These are phyloP conservation scores for Bombus haemorrhoidalis DNA, from an alignment of 1,140 invertebrate genomes.

Conservation along the genomic window DNA sequence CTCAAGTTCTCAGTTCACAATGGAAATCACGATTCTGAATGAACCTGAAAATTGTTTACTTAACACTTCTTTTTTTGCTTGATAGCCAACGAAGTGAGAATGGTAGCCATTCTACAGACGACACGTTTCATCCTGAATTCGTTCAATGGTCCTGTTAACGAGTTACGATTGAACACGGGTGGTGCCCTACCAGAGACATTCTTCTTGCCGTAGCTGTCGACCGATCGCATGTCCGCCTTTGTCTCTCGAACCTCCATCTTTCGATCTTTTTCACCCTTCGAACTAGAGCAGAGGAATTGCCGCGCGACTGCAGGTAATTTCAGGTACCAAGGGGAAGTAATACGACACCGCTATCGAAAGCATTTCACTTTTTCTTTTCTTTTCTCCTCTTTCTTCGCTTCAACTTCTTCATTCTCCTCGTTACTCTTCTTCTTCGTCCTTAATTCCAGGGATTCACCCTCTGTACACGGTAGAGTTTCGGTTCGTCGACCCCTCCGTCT, in stretches of 20 bases:
- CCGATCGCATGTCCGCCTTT: slow-evolving; percentile 32
- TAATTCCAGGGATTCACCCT: slow-evolving; percentile 52
- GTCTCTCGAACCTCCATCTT: slow-evolving; percentile 35
- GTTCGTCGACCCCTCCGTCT: slow-evolving; percentile 37
- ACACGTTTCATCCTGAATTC: slow-evolving; percentile 8
- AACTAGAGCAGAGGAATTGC: slow-evolving; percentile 28
- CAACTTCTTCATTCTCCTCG: not conserved
- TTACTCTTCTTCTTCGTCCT: slow-evolving; percentile 35
- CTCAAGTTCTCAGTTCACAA: not conserved
- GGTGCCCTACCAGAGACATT: slow-evolving; percentile 42
- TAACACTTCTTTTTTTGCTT: not conserved
- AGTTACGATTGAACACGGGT: slow-evolving; percentile 60
- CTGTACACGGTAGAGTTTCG: not conserved
- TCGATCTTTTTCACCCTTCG: slow-evolving; percentile 1
- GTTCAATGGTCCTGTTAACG: slow-evolving; percentile 63
- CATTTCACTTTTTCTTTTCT: slow-evolving; percentile 39
- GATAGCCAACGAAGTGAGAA: not conserved
- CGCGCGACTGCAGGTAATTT: slow-evolving; percentile 48
- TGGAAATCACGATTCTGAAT: slow-evolving; percentile 18
- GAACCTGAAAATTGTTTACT: slow-evolving; percentile 26
- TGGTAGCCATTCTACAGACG: not conserved
- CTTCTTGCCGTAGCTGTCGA: slow-evolving; percentile 22
- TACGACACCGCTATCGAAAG: slow-evolving; percentile 36
- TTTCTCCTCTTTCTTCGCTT: not conserved
- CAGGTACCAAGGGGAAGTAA: slow-evolving; percentile 35